Evolutionary conservation across 2,797 vertebrate species (phyloP).

Genomic region (Aquila chrysaetos): DNA sequence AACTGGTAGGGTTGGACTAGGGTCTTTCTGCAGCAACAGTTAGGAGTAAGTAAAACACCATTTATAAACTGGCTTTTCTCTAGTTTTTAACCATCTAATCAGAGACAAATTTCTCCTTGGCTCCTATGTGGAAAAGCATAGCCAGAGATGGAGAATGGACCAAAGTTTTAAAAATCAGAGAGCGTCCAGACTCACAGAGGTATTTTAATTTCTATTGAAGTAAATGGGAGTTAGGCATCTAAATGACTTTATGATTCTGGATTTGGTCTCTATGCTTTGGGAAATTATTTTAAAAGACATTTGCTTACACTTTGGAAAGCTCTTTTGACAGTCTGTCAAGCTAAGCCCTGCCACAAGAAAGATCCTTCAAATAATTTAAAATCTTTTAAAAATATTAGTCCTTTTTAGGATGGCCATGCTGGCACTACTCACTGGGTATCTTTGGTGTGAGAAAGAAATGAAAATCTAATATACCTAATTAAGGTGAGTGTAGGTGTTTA

Average conservation of each 20-base stretch:
- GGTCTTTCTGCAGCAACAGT: background rate
- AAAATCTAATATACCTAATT: background rate
- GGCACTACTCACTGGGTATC: background rate
- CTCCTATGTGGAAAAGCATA: background rate
- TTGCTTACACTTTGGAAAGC: background rate
- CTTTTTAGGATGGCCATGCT: background rate
- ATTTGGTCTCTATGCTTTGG: background rate
- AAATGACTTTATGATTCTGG: background rate
- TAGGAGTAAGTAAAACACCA: background rate
- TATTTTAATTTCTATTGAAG: background rate
- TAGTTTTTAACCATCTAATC: background rate
- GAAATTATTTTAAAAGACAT: background rate
- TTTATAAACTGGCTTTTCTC: background rate
- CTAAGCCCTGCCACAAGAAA: background rate
- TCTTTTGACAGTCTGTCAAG: background rate
- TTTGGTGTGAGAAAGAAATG: background rate
- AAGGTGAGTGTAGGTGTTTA: background rate
- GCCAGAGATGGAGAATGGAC: background rate
- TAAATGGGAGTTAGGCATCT: background rate
- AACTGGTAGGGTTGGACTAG: background rate
- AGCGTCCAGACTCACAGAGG: background rate
- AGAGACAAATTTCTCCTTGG: background rate
- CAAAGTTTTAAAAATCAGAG: background rate
- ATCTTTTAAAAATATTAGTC: background rate
- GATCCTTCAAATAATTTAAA: background rate